phyloP scores from a whole-genome alignment of 1,140 invertebrate genomes.

The Bactericera cockerelli region DNA sequence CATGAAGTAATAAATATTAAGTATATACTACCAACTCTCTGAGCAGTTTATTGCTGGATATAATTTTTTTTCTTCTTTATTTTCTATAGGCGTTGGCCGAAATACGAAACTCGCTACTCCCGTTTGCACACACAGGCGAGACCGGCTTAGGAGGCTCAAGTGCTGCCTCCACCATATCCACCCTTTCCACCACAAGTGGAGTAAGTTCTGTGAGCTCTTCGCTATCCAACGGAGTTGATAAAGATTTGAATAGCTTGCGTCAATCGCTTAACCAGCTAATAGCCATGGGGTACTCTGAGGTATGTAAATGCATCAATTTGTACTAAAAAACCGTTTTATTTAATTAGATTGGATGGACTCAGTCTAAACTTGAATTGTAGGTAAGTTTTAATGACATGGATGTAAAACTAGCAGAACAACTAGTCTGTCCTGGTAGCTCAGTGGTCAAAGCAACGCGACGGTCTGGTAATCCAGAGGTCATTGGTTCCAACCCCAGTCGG shows the following conservation, averaged over 20 bases:
- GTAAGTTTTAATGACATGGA: too few species aligned
- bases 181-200: conserved; percentile 45
- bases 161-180: conserved; percentile 56
- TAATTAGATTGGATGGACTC: too few species aligned
- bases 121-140: conserved; percentile 57
- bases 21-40: too few species aligned
- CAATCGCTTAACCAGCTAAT: conserved; percentile 42
- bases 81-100: conserved; percentile 50
- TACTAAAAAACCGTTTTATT: neutral
- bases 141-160: conserved; percentile 46
- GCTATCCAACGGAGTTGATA: conserved; percentile 31
- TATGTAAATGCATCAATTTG: conserved; percentile 28
- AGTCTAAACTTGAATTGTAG: too few species aligned
- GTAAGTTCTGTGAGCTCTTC: conserved; percentile 43
- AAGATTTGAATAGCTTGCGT: conserved; percentile 32
- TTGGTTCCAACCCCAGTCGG: too few species aligned
- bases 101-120: conserved; percentile 68
- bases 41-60: too few species aligned
- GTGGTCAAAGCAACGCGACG: too few species aligned
- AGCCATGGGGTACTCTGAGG: conserved; percentile 49
- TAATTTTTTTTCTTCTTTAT: too few species aligned
- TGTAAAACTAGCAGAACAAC: too few species aligned
- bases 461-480: too few species aligned
- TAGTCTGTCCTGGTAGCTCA: too few species aligned
- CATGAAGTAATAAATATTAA: too few species aligned